Evolutionary conservation across 2,797 vertebrate species (phyloP).

Genomic region (Trematomus bernacchii): DNA sequence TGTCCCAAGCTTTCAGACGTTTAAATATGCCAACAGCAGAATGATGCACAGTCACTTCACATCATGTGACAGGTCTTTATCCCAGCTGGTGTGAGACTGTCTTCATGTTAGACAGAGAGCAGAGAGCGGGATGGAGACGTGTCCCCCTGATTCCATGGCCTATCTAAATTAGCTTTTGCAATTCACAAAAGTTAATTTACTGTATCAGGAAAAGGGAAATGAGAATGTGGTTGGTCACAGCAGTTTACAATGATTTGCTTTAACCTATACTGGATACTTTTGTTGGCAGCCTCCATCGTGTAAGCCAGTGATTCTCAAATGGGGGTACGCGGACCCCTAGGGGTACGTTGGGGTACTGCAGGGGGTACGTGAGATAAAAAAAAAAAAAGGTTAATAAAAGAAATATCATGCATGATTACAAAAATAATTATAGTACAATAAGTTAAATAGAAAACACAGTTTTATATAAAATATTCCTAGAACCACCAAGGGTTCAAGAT

Average conservation of each 20-base stretch:
- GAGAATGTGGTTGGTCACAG: conserved; percentile 48
- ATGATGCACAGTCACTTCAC: not conserved
- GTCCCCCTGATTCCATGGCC: conserved; percentile 49
- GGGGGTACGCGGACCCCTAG: too few relatives aligned
- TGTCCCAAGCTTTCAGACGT: not conserved
- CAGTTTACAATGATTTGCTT: conserved; percentile 44
- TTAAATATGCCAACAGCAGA: not conserved
- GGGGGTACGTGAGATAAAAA: too few relatives aligned
- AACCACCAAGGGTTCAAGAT: too few relatives aligned
- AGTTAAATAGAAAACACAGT: too few relatives aligned
- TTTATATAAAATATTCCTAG: too few relatives aligned
- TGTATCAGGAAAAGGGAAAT: conserved; percentile 58
- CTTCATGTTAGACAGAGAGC: not conserved
- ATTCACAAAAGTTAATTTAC: conserved; percentile 67
- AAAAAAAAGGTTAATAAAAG: too few relatives aligned
- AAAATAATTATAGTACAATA: too few relatives aligned
- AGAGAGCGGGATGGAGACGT: conserved; percentile 13
- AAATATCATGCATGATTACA: too few relatives aligned
- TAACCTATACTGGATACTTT: not conserved
- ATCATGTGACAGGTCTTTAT: not conserved
- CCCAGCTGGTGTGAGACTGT: not conserved
- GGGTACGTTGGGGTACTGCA: too few relatives aligned
- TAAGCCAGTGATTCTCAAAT: too few relatives aligned
- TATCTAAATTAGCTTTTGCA: conserved; percentile 72
- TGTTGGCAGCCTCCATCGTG: not conserved